Evolutionary conservation across 2,888 invertebrate genomes (phyloP).

Genomic region (Dyspetes luteomarginatus): DNA sequence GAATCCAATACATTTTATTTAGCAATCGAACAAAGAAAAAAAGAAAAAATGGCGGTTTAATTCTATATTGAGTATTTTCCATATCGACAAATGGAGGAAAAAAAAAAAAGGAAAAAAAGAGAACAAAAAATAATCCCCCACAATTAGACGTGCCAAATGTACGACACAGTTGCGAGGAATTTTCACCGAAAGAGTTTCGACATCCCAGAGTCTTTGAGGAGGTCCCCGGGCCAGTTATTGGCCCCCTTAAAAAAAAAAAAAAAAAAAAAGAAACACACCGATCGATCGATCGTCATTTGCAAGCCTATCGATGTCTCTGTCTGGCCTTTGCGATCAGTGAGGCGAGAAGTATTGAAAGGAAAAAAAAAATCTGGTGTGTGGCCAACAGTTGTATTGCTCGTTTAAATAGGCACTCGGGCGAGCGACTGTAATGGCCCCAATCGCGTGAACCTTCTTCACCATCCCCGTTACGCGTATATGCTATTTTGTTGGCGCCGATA

Average conservation of each 20-base stretch:
- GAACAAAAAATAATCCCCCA: conserved; percentile 40
- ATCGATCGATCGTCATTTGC: not conserved
- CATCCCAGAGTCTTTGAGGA: conserved; percentile 21
- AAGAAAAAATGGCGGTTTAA: conserved; percentile 3
- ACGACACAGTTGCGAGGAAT: conserved; percentile 61
- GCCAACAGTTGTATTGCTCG: conserved; percentile 45
- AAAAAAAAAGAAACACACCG: not conserved
- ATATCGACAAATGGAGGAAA: not conserved
- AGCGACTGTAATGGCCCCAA: conserved; percentile 58
- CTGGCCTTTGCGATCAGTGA: not conserved
- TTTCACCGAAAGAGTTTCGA: conserved; percentile 54
- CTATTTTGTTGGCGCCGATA: conserved; percentile 53
- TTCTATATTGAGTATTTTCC: not conserved
- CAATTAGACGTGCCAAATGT: conserved; percentile 65
- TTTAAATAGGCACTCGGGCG: conserved; percentile 50
- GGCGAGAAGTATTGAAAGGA: conserved; percentile 4
- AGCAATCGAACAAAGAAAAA: not conserved
- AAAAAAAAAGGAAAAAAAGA: conserved; percentile 15
- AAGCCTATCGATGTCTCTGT: not conserved
- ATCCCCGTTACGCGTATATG: not conserved
- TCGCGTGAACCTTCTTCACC: conserved; percentile 42
- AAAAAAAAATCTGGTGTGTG: not conserved
- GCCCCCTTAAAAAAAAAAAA: conserved; percentile 14
- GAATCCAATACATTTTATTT: not conserved
- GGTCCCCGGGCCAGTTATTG: conserved; percentile 26